Percentiles rank a stretch among this genome's conserved stretches.
Evolutionary conservation across 1,140 invertebrate genomes (phyloP).

Genomic region (Ceratosolen fusciceps): DNA sequence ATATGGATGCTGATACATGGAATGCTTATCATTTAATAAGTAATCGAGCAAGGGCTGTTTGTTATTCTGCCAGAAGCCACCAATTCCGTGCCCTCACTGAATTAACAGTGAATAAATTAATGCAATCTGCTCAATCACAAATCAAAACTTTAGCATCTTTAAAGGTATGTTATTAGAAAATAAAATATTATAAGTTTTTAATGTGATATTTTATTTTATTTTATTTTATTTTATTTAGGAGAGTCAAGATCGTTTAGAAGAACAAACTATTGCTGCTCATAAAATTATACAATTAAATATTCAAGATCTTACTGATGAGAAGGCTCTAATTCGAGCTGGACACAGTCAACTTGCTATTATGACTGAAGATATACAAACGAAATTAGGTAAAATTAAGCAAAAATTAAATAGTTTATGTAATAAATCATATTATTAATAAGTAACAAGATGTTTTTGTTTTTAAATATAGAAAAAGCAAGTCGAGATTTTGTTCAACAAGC

Average conservation of each 20-base stretch:
- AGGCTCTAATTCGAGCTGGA: slow-evolving; percentile 74
- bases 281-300: slow-evolving; percentile 74
- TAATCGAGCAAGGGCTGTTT: slow-evolving; percentile 79
- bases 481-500: slow-evolving; percentile 70
- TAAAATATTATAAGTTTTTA: neutral
- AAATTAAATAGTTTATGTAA: neutral
- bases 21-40: slow-evolving; percentile 81
- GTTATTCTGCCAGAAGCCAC: slow-evolving; percentile 76
- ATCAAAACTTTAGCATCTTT: slow-evolving; percentile 62
- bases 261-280: slow-evolving; percentile 70
- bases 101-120: slow-evolving; percentile 78
- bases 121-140: slow-evolving; percentile 71
- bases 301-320: slow-evolving; percentile 74
- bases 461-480: slow-evolving; percentile 69
- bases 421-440: neutral
- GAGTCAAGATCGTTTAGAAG: slow-evolving; percentile 73
- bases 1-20: slow-evolving; percentile 80
- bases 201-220: neutral
- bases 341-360: slow-evolving; percentile 74
- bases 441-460: neutral
- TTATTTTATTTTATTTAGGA: slow-evolving; percentile 58
- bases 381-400: slow-evolving; percentile 69
- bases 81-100: slow-evolving; percentile 80
- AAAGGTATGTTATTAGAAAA: slow-evolving; percentile 57
- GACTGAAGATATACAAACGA: slow-evolving; percentile 73